Base-by-base conservation (phyloP, 2,888 invertebrate genomes). In the Brenthis hecate region DNA sequence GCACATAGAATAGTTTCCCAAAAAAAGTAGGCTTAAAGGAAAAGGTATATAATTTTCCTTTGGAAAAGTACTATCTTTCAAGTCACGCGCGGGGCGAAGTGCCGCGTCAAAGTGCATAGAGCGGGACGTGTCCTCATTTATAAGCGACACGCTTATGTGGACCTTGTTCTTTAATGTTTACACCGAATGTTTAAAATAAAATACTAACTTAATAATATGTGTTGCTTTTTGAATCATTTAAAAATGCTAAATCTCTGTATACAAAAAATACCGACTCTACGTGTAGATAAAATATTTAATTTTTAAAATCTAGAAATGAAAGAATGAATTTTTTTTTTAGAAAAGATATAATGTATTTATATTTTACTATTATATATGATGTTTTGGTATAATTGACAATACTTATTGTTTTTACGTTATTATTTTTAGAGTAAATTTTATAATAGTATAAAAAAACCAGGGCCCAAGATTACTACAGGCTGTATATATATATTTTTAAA, bases 81-180 rank as follows among this genome's bases (percentile, higher is more conserved):
- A 51, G 72, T 70, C 73, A 73, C 73, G 73, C 65, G 57, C 71
- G 66, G 56, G 57, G 50, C 36, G 61, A 58, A 65, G 72, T 73
- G 65, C 62, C 66, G 65, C 65, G 70, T 70, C 70, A 73, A 70
- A 73, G 64, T 70, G 72, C 72, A 73, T 60, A 70, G 68, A 66
- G 68, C 72, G 43, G 53, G 43, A 70, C 72, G 70, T 70, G 70
- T 47, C 61, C 66, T 68, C 60, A 70, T 72, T 72, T 72, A 65
- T 68, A 66, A 64, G 53, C 47, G 36, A 56, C 56, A 64, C 56
- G 47, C 56, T 50, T 48, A 60, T 60, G 50, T 56, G 62, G 62
- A 54, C 62, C 51, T 53, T 43, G 6, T 43, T 14, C 19, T 62
- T 62, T 54, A 53, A 36, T 53, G 53, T 53, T 61, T 13, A 48